Evolutionary conservation across 1,140 invertebrate species (phyloP), one percentile per base, ranked within the genome.

Genomic region (Orius laevigatus): DNA sequence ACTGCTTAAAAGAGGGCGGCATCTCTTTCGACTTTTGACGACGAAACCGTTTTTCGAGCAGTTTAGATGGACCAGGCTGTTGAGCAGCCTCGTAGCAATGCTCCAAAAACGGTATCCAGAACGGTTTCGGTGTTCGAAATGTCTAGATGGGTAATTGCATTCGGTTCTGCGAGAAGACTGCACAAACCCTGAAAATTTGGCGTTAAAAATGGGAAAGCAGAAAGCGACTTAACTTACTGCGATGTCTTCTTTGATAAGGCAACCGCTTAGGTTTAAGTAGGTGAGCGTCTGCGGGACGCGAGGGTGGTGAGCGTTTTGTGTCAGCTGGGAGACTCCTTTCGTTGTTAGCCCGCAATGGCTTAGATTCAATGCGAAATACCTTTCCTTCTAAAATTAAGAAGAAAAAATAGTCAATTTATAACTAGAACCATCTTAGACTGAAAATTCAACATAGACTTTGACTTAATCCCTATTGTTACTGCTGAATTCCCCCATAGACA

Each of bases 1-100:
- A 95, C 66, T 94, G 88, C 61, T 94, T 90, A 69, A 94, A 93
- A 44, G 89, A 87, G 34, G 85, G 81, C 52, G 89, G 88, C 62
- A 83, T 82, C 70, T 81, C 87, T 73, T 79, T 87, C 60, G 73
- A 76, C 66, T 87, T 89, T 88, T 89, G 56, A 79, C 77, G 54
- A 79, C 79, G 71, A 92, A 94, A 44, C 79, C 79, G 68, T 93
- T 94, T 55, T 81, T 75, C 46, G 83, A 81, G 40, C 92, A 75
- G 58, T 83, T 84, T 53, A 95, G 72, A 59, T 82, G 74, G 51
- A 78, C 72, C 63, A 95, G 70, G 66, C 89, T 55, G 85, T 88
- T 59, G 83, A 83, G 68, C 90, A 94, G 41, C 91, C 91, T 57
- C 87, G 74, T 52, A 92, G 66, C 52, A 96, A 67, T 59, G 90